Percentiles rank a stretch among this genome's conserved stretches.
phyloP scores from a whole-genome alignment of 2,888 invertebrate species.

The Eristalis intricaria region DNA sequence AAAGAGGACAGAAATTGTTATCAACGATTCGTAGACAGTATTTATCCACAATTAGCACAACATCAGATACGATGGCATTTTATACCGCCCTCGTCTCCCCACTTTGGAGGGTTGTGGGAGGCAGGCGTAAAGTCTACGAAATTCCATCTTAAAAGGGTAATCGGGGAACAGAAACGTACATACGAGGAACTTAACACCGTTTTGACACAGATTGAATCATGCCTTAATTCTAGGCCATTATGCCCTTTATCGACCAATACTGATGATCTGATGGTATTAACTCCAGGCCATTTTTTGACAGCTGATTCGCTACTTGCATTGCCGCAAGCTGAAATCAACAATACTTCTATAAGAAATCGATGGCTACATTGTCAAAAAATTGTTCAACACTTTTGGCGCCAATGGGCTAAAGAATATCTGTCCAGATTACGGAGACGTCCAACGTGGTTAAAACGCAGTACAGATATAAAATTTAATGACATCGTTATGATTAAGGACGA shows the following conservation, averaged over 20 bases:
- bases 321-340: not conserved
- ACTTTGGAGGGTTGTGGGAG: no score
- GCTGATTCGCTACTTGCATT: slow-evolving; percentile 2
- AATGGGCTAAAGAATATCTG: slow-evolving; percentile 24
- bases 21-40: no score
- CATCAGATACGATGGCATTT: no score
- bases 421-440: not conserved
- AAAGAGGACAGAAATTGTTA: no score
- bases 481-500: slow-evolving; percentile 10
- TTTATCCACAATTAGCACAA: no score
- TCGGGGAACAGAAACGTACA: no score
- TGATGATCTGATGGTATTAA: slow-evolving; percentile 72
- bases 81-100: no score
- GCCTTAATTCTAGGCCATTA: slow-evolving; percentile 68
- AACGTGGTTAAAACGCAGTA: slow-evolving; percentile 7
- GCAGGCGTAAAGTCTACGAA: no score
- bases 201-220: no score
- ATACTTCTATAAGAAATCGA: not conserved
- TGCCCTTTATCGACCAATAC: slow-evolving; percentile 28
- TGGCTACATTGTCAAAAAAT: slow-evolving; percentile 9
- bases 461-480: not conserved
- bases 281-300: slow-evolving; percentile 50
- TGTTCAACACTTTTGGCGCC: slow-evolving; percentile 17
- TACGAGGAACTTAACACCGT: no score
- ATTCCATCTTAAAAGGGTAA: no score